Percentiles rank a stretch among this genome's conserved stretches.
Conservation (phyloP, 2,113 vertebrate genomes). For the Grallaria varia region DNA sequence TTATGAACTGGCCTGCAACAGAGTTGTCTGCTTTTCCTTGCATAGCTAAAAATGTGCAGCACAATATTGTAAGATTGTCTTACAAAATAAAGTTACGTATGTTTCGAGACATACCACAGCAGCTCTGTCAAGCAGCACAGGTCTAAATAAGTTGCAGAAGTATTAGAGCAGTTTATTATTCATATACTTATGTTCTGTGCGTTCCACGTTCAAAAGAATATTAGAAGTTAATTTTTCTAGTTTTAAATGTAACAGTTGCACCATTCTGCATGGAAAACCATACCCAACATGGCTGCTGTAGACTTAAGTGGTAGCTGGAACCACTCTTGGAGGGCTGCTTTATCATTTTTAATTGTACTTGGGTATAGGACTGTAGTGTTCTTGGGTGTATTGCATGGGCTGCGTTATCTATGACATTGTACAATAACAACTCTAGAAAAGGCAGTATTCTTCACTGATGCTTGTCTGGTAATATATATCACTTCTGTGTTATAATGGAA, state of each 20-base stretch:
- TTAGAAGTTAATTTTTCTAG: slow-evolving; percentile 66
- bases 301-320: slow-evolving; percentile 78
- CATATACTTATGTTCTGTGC: slow-evolving; percentile 68
- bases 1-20: slow-evolving; percentile 56
- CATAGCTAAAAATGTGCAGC: slow-evolving; percentile 62
- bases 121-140: slow-evolving; percentile 57
- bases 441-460: slow-evolving; percentile 85
- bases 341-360: slow-evolving; percentile 75
- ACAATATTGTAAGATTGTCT: slow-evolving; percentile 61
- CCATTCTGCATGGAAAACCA: slow-evolving; percentile 78
- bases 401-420: slow-evolving; percentile 86
- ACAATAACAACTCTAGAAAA: slow-evolving; percentile 85
- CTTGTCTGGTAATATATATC: slow-evolving; percentile 88
- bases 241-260: slow-evolving; percentile 71
- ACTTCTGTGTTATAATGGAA: slow-evolving; percentile 87
- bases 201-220: slow-evolving; percentile 68
- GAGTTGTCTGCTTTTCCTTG: slow-evolving; percentile 61
- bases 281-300: slow-evolving; percentile 77
- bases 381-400: slow-evolving; percentile 92
- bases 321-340: slow-evolving; percentile 79
- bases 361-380: slow-evolving; percentile 85
- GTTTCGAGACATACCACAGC: slow-evolving; percentile 35
- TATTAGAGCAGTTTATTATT: slow-evolving; percentile 69
- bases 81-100: slow-evolving; percentile 43
- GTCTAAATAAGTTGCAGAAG: slow-evolving; percentile 67